Conservation (phyloP, 2,113 vertebrate genomes). For the Pseudopipra pipra region DNA sequence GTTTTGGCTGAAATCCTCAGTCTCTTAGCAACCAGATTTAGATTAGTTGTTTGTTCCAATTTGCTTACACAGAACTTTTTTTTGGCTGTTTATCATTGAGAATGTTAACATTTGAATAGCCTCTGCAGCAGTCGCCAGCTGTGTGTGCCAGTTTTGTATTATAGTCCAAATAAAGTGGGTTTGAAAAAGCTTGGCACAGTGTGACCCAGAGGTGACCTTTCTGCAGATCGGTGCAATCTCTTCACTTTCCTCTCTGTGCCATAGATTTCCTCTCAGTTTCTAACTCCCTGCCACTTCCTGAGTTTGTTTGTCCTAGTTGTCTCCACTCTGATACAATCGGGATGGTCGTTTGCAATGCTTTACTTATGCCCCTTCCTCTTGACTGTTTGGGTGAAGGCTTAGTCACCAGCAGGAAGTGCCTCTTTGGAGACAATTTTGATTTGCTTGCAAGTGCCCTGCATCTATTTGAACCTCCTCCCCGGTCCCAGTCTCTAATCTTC, state of each 20-base stretch:
- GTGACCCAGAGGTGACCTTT: constrained; percentile 67
- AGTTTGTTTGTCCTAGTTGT: constrained; percentile 80
- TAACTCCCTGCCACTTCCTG: constrained; percentile 78
- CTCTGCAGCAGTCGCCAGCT: constrained; percentile 66
- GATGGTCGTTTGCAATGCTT: constrained; percentile 62
- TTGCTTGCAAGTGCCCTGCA: constrained; percentile 30
- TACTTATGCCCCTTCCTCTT: constrained; percentile 65
- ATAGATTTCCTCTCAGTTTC: constrained; percentile 69
- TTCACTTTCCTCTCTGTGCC: constrained; percentile 72
- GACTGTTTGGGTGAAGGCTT: constrained; percentile 50
- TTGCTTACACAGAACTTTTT: constrained; percentile 72
- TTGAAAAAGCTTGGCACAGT: constrained; percentile 64
- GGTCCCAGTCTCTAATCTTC: constrained; percentile 30
- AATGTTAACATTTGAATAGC: constrained; percentile 77
- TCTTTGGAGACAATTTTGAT: constrained; percentile 52
- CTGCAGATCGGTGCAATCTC: constrained; percentile 64
- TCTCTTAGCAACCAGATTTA: constrained; percentile 68
- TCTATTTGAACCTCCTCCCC: constrained; percentile 6
- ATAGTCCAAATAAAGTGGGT: constrained; percentile 66
- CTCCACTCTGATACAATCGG: constrained; percentile 68
- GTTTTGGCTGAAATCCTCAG: constrained; percentile 48
- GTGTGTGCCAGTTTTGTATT: constrained; percentile 77
- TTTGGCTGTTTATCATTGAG: constrained; percentile 70
- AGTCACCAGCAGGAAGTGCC: constrained; percentile 72
- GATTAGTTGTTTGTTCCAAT: constrained; percentile 68